Percentiles rank a stretch among this genome's conserved stretches.
Evolutionary conservation across 2,797 vertebrate genomes (phyloP).

Genomic region (Brachyrhaphis roseni): DNA sequence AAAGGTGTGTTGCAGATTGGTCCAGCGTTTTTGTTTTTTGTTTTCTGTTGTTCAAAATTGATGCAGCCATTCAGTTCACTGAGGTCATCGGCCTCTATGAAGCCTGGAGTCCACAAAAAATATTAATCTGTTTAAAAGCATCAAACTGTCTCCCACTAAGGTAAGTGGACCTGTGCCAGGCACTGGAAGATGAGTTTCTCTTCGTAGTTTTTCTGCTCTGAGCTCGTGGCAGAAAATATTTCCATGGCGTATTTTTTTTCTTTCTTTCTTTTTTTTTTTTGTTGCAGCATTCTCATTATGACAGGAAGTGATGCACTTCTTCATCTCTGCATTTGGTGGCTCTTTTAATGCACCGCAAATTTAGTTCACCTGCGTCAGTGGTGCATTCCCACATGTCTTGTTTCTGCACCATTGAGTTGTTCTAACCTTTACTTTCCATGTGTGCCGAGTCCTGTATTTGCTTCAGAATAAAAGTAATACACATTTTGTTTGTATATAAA

Average conservation of each 20-base stretch:
- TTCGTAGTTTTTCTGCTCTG: constrained; percentile 12
- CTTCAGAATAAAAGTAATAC: neutral
- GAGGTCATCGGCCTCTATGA: neutral
- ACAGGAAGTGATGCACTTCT: constrained; percentile 48
- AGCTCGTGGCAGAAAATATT: constrained; percentile 18
- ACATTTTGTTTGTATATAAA: neutral
- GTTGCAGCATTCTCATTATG: constrained; percentile 11
- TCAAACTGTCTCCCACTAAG: neutral
- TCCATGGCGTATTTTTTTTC: constrained; percentile 21
- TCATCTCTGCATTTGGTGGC: neutral
- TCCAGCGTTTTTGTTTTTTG: neutral
- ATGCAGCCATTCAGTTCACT: neutral
- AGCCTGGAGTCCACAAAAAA: neutral
- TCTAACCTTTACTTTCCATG: neutral
- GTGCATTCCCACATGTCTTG: neutral
- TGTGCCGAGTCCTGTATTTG: neutral
- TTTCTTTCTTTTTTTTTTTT: too few species aligned
- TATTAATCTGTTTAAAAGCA: neutral
- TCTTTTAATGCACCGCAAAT: neutral
- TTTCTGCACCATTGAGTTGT: neutral
- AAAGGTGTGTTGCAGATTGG: neutral
- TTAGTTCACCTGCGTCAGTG: neutral
- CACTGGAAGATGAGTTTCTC: neutral
- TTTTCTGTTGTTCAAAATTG: neutral
- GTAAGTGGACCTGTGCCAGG: neutral